Evolutionary conservation across 1,140 invertebrate species (phyloP), one percentile per base, ranked within the genome.

Genomic region (Dinothrombium tinctorium): DNA sequence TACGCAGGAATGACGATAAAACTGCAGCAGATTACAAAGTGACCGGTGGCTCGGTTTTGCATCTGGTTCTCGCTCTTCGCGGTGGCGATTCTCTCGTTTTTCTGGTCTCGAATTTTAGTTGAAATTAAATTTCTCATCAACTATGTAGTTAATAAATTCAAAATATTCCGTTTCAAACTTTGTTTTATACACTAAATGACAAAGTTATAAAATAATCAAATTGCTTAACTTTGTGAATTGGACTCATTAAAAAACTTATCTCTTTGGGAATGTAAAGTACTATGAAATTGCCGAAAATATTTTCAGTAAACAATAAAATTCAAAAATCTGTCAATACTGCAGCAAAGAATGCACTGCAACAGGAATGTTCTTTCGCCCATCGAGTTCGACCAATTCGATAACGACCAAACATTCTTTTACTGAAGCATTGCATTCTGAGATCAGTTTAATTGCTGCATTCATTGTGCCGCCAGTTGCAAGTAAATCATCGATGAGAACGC

Each of bases 11-110:
- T 64, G 94, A 99, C 71, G 92, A 99, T 53, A 98, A 96, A 63
- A 98, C 92, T 2, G 92, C 90, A 5, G 78, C 82, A 55, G 94
- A 99, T 63, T 98, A 98, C 62, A 99, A 98, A 72, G 90, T 99
- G 35, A 82, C 89, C 62, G 94, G 92, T 43, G 94, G 94, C 25
- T 98, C 90, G 19, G 94, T 99, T n/a, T 69, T 99, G 45, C 94
- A 99, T 76, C 73, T 99, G 59, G 94, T 99, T 29, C 63, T 99
- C 52, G 94, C 92, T 25, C 63, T 99, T 46, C 69, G 94, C 52
- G 70, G 69, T 38, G 69, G 70, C n/a, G n/a, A n/a, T n/a, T n/a
- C n/a, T n/a, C n/a, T n/a, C n/a, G n/a, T n/a, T n/a, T n/a, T n/a
- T n/a, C n/a, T n/a, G n/a, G n/a, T n/a, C n/a, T n/a, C n/a, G n/a